Conservation (phyloP, 1,140 invertebrate species). For the Leptonema lineaticorne region DNA sequence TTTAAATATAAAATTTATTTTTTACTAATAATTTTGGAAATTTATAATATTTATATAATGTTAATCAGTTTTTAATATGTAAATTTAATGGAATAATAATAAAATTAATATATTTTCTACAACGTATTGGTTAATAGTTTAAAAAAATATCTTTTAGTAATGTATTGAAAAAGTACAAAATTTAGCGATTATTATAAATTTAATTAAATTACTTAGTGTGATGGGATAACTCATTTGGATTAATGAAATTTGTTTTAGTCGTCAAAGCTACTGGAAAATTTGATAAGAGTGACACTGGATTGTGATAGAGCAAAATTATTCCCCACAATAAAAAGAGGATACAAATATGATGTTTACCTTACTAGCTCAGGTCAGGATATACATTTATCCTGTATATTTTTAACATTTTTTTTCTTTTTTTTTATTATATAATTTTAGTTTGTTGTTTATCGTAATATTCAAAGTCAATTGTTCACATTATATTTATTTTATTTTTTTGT, state of each 20-base stretch:
- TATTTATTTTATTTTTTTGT: conserved; percentile 6
- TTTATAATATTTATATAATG: too few species aligned
- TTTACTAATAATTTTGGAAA: too few species aligned
- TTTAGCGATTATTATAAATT: too few species aligned
- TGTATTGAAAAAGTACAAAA: too few species aligned
- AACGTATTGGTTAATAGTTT: too few species aligned
- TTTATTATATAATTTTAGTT: conserved; percentile 19
- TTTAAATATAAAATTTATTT: too few species aligned
- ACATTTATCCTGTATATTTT: conserved; percentile 30
- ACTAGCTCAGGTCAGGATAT: conserved; percentile 75
- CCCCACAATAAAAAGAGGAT: conserved; percentile 78
- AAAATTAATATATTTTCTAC: too few species aligned
- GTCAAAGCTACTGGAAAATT: conserved; percentile 70
- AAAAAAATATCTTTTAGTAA: too few species aligned
- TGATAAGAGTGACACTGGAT: conserved; percentile 68
- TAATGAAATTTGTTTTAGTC: conserved; percentile 53
- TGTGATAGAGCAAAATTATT: conserved; percentile 77
- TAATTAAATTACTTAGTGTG: too few species aligned
- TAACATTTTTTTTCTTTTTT: background rate
- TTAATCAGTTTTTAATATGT: too few species aligned
- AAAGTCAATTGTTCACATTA: conserved; percentile 15
- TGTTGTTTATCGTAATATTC: background rate
- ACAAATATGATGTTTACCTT: conserved; percentile 80
- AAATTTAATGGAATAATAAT: too few species aligned
- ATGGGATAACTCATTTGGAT: too few species aligned